Evolutionary conservation across 2,797 vertebrate species (phyloP), one percentile per base, ranked within the genome.

Genomic region (Hephaestus fuliginosus): DNA sequence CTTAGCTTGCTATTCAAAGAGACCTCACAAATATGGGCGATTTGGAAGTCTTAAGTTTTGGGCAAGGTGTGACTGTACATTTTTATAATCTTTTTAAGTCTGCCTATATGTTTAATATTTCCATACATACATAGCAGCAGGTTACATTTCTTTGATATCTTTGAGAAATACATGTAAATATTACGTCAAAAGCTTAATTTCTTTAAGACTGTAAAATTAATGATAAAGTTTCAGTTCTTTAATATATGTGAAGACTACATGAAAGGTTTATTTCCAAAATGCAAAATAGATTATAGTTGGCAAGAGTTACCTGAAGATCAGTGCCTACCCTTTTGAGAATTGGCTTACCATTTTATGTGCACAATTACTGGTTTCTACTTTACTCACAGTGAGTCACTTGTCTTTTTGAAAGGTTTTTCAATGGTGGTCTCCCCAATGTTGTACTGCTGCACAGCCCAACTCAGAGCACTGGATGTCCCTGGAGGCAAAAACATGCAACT

Each of bases 401-500:
- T 75, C 55, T 70, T 61, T 66, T 61, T 58, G 17, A 70, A 28
- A 2, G 41, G 51, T 20, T 53, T 55, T 77, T 56, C 25, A 62
- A 10, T 36, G 20, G 25, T 18, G 4, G 51, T 52, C 43, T 68
- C 43, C 17, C 18, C 66, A 3, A 61, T 69, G 62, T 70, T 64
- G 43, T 53, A 1, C 15, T 69, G 7, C 28, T 44, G 72, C 56
- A 66, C 63, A 79, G 73, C 43, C 65, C 1, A n/a, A 48, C 71
- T 76, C 51, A 30, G 51, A 80, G 55, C 49, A 33, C 33, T 18
- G 49, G 33, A 64, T 28, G 64, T 78, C 80, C 79, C 87, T 44
- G 7, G 51, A 80, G 84, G 52, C 52, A 0, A 67, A 33, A 78
- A 65, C 74, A 72, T 53, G 30, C 71, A 51, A 44, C 74, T 85